Conservation (phyloP, 2,113 vertebrate genomes). For the Enhydra lutris region DNA sequence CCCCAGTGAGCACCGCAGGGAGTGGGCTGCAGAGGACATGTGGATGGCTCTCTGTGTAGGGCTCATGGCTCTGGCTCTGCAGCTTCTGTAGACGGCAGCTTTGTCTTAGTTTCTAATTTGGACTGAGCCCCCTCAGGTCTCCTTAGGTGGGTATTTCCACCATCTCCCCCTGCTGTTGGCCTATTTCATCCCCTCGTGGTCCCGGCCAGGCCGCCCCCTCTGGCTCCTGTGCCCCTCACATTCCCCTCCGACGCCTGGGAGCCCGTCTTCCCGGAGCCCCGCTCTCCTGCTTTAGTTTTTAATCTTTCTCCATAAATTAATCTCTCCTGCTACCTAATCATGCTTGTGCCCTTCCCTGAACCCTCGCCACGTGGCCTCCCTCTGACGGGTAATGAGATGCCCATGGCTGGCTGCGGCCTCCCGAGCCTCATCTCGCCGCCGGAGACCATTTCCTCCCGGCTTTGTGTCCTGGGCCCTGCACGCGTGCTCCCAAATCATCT, state of each 20-base stretch:
- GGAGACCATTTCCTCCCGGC: conserved; percentile 21
- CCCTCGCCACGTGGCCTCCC: conserved; percentile 56
- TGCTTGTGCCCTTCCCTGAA: conserved; percentile 64
- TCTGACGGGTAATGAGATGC: conserved; percentile 59
- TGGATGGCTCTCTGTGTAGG: background rate
- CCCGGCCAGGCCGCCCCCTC: background rate
- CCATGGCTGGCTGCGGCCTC: conserved; percentile 25
- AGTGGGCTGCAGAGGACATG: background rate
- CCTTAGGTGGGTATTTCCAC: background rate
- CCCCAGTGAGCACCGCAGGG: background rate
- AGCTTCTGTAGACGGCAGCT: background rate
- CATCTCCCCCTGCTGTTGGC: background rate
- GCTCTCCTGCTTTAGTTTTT: conserved; percentile 55
- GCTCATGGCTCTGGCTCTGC: no score
- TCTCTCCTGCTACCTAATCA: conserved; percentile 63
- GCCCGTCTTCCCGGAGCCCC: background rate
- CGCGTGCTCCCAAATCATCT: background rate
- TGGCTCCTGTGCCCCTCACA: background rate
- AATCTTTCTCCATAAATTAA: conserved; percentile 73
- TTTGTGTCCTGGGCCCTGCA: background rate
- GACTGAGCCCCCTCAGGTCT: background rate
- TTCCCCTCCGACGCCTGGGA: background rate
- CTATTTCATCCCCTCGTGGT: background rate
- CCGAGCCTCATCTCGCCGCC: background rate
- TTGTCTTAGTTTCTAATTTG: background rate